Conservation (phyloP, 2,888 invertebrate genomes). For the Mellilla xanthometata region DNA sequence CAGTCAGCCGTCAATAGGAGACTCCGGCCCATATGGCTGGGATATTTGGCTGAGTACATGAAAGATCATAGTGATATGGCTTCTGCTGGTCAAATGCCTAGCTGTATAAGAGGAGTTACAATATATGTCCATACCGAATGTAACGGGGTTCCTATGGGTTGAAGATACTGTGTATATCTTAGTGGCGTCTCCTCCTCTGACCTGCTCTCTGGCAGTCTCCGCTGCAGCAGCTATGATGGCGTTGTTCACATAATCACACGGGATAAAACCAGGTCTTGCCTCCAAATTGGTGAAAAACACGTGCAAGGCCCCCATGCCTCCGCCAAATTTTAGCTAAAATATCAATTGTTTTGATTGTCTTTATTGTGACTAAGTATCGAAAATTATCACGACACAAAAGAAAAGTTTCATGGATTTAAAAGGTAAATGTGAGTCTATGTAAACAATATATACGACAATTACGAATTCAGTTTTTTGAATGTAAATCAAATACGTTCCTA, state of each 20-base stretch:
- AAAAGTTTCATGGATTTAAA: too few species aligned
- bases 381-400: too few species aligned
- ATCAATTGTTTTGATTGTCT: too few species aligned
- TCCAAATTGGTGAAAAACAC: neutral
- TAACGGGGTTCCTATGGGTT: constrained; percentile 3
- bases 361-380: too few species aligned
- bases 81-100: neutral
- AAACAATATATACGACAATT: too few species aligned
- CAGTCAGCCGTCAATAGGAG: too few species aligned
- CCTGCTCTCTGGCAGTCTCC: constrained; percentile 7
- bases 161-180: constrained; percentile 18
- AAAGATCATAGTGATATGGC: too few species aligned
- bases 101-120: neutral
- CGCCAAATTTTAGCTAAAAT: constrained; percentile 4
- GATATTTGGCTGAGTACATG: too few species aligned
- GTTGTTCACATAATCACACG: constrained; percentile 23
- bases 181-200: neutral
- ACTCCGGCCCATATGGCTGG: too few species aligned
- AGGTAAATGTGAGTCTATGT: too few species aligned
- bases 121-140: constrained; percentile 1
- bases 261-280: neutral
- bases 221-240: constrained; percentile 13
- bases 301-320: constrained; percentile 8
- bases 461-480: too few species aligned
- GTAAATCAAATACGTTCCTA: too few species aligned